Percentiles rank a stretch among this genome's conserved stretches.
These are phyloP conservation scores for Amyelois transitella DNA, from an alignment of 1,140 invertebrate genomes.

Conservation along the genomic window DNA sequence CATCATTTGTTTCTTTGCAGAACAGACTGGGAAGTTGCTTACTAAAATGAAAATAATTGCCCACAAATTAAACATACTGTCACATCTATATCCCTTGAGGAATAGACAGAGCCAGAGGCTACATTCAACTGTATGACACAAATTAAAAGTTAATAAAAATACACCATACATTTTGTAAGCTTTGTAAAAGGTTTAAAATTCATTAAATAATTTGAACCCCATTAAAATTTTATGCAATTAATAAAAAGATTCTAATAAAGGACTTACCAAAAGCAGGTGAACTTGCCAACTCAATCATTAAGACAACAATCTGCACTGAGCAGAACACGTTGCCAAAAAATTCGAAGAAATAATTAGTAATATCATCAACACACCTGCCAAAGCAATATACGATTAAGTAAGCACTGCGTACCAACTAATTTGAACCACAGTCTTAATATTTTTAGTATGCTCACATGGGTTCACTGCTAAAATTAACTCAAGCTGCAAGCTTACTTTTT, in stretches of 20 bases:
- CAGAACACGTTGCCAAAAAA: constrained; percentile 20
- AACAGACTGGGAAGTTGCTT: no score
- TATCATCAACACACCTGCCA: constrained; percentile 24
- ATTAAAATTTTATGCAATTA: background rate
- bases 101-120: no score
- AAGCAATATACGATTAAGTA: background rate
- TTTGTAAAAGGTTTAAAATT: no score
- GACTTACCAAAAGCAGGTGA: constrained; percentile 13
- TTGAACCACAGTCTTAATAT: background rate
- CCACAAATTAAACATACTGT: no score
- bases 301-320: constrained; percentile 15
- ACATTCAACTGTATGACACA: no score
- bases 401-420: background rate
- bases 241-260: background rate
- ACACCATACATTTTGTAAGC: no score
- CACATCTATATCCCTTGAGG: no score
- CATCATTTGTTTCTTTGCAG: no score
- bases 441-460: background rate
- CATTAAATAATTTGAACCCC: no score
- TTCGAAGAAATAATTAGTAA: constrained; percentile 18
- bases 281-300: constrained; percentile 15
- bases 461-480: background rate
- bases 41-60: no score
- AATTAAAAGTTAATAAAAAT: no score
- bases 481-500: background rate